Conservation (phyloP, 2,113 vertebrate genomes). For the Neodon shergylaensis region DNA sequence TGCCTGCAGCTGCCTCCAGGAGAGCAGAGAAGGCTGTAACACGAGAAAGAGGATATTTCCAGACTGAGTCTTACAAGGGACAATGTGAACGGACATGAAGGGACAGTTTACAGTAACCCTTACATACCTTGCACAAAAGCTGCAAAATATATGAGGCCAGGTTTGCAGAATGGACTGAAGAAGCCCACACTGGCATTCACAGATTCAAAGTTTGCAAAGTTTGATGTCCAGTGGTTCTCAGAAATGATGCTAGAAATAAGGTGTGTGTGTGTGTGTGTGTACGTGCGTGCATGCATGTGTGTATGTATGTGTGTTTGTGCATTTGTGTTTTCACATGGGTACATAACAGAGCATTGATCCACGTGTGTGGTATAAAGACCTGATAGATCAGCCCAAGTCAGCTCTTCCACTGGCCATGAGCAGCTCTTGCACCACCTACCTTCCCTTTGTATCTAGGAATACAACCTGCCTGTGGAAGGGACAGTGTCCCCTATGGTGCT, state of each 20-base stretch:
- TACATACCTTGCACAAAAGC: not conserved
- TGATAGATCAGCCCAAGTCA: not conserved
- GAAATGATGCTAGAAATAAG: not conserved
- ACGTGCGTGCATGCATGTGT: no score
- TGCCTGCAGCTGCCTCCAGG: not conserved
- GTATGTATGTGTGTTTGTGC: not conserved
- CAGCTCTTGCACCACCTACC: not conserved
- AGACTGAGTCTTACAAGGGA: not conserved
- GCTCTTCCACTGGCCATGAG: not conserved
- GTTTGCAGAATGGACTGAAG: not conserved
- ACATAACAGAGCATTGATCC: not conserved
- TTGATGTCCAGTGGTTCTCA: not conserved
- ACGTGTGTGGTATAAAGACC: not conserved
- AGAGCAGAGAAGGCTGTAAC: not conserved
- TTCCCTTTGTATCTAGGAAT: not conserved
- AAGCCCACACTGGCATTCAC: accelerated
- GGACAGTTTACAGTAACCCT: not conserved
- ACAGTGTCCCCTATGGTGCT: not conserved
- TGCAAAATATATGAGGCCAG: not conserved
- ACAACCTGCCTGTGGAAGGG: not conserved
- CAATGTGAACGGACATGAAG: not conserved
- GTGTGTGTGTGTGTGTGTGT: not conserved
- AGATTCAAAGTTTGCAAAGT: no score
- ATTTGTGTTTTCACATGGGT: not conserved
- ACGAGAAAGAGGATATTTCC: not conserved